phyloP scores from a whole-genome alignment of 2,797 vertebrate species.

The Helostoma temminkii region DNA sequence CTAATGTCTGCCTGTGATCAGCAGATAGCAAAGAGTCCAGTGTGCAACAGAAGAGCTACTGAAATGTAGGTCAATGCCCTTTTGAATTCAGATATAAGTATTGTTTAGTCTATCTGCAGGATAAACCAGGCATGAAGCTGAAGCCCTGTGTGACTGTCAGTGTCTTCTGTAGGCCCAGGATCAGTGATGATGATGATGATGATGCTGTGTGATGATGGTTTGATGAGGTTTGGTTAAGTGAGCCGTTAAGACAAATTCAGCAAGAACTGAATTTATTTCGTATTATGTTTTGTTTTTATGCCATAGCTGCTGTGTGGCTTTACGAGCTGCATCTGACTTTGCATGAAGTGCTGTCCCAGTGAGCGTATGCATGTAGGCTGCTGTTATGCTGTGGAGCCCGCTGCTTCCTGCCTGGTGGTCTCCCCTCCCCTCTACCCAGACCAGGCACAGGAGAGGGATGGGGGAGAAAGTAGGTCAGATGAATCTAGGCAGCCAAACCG shows the following conservation, averaged over 20 bases:
- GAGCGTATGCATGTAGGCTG: constrained; percentile 60
- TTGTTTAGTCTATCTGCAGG: constrained; percentile 44
- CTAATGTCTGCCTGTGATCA: constrained; percentile 46
- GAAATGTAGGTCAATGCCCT: constrained; percentile 73
- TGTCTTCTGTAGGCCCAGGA: constrained; percentile 17
- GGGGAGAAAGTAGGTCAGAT: constrained; percentile 84
- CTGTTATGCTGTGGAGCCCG: constrained; percentile 46
- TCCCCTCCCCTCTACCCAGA: constrained; percentile 58
- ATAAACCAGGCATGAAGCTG: constrained; percentile 33
- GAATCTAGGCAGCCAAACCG: constrained; percentile 72
- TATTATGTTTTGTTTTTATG: not conserved
- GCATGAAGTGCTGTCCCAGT: constrained; percentile 44
- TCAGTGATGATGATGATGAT: constrained; percentile 7
- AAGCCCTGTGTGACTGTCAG: constrained; percentile 46
- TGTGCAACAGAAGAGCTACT: constrained; percentile 70
- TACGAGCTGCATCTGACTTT: constrained; percentile 16
- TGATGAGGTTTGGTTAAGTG: too few species aligned
- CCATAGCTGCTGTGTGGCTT: constrained; percentile 1
- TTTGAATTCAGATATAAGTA: constrained; percentile 64
- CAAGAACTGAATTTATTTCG: not conserved
- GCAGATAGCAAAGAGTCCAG: constrained; percentile 47
- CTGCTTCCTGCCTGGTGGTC: constrained; percentile 77
- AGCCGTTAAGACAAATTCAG: not conserved
- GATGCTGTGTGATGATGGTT: constrained; percentile 2
- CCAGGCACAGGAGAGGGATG: constrained; percentile 46